These are phyloP conservation scores for Meloidogyne hapla DNA, from an alignment of 1,140 invertebrate genomes.

Conservation along the genomic window DNA sequence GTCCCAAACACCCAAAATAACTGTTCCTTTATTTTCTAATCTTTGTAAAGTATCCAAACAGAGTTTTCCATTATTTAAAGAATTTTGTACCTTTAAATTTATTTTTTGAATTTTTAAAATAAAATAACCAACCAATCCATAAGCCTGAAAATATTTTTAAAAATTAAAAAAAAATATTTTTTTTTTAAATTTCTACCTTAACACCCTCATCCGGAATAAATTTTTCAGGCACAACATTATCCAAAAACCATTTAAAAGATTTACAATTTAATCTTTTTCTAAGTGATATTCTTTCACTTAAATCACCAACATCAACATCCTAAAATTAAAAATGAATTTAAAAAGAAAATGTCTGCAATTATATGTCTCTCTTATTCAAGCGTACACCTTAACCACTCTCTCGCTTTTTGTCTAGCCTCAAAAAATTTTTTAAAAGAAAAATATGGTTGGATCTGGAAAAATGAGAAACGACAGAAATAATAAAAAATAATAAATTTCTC, in stretches of 20 bases:
- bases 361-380: too few species aligned
- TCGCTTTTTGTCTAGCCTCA: too few species aligned
- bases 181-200: conserved; percentile 40
- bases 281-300: conserved; percentile 75
- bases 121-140: conserved; percentile 69
- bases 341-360: conserved; percentile 76
- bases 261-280: conserved; percentile 85
- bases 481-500: too few species aligned
- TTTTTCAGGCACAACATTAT: conserved; percentile 86
- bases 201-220: conserved; percentile 81
- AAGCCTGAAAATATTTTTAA: conserved; percentile 66
- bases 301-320: conserved; percentile 71
- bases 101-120: not conserved
- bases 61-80: conserved; percentile 31
- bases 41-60: conserved; percentile 57
- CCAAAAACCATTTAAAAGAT: conserved; percentile 95
- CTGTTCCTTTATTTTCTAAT: conserved; percentile 54
- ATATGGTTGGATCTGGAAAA: too few species aligned
- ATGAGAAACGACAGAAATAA: too few species aligned
- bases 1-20: conserved; percentile 47
- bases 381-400: too few species aligned
- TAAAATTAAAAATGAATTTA: not conserved
- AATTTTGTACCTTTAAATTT: conserved; percentile 41
- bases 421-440: too few species aligned
- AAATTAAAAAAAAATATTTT: not conserved